These are phyloP conservation scores for Eueides isabella DNA, from an alignment of 1,140 invertebrate species.

Conservation along the genomic window DNA sequence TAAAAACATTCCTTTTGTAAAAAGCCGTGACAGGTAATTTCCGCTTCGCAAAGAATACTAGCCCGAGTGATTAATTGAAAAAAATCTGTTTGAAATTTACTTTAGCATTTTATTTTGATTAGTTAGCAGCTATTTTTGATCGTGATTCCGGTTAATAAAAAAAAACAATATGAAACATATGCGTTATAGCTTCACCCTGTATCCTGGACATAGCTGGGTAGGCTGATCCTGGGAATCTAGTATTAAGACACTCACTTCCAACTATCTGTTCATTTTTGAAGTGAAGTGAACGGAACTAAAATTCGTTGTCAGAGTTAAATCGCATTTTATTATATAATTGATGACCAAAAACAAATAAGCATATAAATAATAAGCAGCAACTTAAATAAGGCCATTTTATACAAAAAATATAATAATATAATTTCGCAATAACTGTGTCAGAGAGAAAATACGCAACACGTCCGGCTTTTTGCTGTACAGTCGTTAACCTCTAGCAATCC, in stretches of 20 bases:
- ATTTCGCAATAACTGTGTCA: not conserved
- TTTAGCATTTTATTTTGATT: not conserved
- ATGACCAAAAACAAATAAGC: no score
- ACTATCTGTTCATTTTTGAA: no score
- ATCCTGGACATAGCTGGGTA: no score
- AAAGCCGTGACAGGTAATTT: conserved; percentile 2
- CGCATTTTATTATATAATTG: no score
- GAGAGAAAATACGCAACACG: not conserved
- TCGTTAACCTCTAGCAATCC: conserved; percentile 3
- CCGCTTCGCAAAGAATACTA: not conserved
- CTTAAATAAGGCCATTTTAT: not conserved
- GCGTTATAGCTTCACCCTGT: no score
- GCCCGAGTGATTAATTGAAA: not conserved
- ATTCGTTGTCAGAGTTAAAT: no score
- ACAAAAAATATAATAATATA: not conserved
- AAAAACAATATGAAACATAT: no score
- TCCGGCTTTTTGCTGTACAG: conserved; percentile 13
- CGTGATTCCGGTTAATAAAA: no score
- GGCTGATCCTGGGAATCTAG: no score
- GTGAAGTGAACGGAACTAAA: no score
- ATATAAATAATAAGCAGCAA: not conserved
- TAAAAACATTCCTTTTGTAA: not conserved
- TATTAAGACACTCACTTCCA: no score
- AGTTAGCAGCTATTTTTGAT: not conserved
- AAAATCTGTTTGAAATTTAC: not conserved